A percentile compares a stretch with the other conserved stretches of the same genome.
phyloP scores from a whole-genome alignment of 2,888 invertebrate genomes.

The Pegoplata infirma region DNA sequence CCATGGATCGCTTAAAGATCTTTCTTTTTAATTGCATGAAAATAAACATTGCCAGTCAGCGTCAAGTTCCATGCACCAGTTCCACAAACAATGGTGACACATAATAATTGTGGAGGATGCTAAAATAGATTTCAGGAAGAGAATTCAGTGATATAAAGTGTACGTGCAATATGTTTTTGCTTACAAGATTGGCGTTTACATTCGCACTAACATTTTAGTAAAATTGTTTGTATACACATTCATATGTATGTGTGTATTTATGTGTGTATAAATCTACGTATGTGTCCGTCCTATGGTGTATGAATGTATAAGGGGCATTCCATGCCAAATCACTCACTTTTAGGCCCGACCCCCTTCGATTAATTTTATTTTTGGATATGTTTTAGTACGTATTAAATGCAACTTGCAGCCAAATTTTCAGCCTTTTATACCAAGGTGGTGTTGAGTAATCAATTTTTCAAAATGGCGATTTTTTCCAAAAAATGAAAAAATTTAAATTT shows the following conservation, averaged over 20 bases:
- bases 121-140: conserved; percentile 61
- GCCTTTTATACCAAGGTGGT: too few species aligned
- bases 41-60: conserved; percentile 60
- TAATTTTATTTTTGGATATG: too few species aligned
- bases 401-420: too few species aligned
- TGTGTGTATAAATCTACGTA: conserved; percentile 2
- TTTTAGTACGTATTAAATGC: too few species aligned
- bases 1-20: conserved; percentile 55
- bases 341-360: too few species aligned
- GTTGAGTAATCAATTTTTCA: too few species aligned
- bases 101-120: conserved; percentile 27
- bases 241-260: not conserved
- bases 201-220: conserved; percentile 36
- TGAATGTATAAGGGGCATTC: too few species aligned
- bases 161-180: conserved; percentile 55
- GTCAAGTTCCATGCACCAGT: conserved; percentile 63
- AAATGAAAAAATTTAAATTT: too few species aligned
- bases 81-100: conserved; percentile 14
- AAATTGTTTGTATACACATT: not conserved
- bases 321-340: too few species aligned
- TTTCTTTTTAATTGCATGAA: too few species aligned
- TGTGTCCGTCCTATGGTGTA: conserved; percentile 4
- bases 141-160: conserved; percentile 56
- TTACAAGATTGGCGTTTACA: conserved; percentile 53
- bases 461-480: too few species aligned